Evolutionary conservation across 2,888 invertebrate species (phyloP).

Genomic region (Pyrrhia umbra): DNA sequence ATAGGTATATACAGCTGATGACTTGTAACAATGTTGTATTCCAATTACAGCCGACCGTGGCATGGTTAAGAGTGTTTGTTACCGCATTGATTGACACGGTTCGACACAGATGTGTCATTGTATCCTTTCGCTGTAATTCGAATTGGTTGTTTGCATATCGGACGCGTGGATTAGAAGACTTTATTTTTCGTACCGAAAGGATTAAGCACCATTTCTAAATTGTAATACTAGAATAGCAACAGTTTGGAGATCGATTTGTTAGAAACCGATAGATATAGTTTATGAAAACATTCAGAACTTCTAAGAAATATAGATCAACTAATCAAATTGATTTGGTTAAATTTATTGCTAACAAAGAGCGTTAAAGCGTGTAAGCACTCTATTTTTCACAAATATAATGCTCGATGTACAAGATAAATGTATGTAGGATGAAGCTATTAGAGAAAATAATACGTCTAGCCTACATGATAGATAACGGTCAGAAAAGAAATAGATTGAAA

Average conservation of each 20-base stretch:
- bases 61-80: conserved; percentile 24
- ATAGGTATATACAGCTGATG: conserved; percentile 25
- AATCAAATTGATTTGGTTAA: conserved; percentile 17
- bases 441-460: conserved; percentile 28
- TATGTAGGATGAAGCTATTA: conserved; percentile 24
- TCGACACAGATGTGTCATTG: conserved; percentile 34
- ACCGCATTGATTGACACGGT: conserved; percentile 48
- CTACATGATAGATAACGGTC: conserved; percentile 28
- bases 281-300: background rate
- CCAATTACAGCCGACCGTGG: conserved; percentile 31
- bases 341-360: conserved; percentile 10
- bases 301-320: conserved; percentile 19
- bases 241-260: background rate
- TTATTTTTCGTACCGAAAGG: conserved; percentile 2
- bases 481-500: conserved; percentile 34
- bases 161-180: background rate
- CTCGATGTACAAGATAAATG: conserved; percentile 14
- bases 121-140: conserved; percentile 14
- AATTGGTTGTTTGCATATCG: conserved; percentile 1
- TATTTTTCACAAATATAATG: conserved; percentile 15
- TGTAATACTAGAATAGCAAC: background rate
- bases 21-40: conserved; percentile 43
- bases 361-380: conserved; percentile 1
- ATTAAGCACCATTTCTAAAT: background rate
- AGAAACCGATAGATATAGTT: background rate